phyloP scores from a whole-genome alignment of 2,888 invertebrate species.

The Apodemia zela region DNA sequence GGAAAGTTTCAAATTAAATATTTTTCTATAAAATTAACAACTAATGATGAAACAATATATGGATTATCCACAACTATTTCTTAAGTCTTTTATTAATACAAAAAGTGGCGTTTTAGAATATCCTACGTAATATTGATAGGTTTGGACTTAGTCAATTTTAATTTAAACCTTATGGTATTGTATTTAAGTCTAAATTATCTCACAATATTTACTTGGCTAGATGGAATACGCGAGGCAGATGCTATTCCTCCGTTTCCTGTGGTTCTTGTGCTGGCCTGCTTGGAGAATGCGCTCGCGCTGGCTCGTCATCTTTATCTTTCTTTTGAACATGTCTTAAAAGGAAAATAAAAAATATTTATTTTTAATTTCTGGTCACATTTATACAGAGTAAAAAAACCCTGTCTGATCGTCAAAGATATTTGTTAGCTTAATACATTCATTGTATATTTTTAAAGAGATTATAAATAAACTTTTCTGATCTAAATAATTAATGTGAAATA shows the following conservation, averaged over 20 bases:
- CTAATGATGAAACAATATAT: not conserved
- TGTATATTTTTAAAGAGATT: no score
- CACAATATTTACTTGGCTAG: conserved; percentile 10
- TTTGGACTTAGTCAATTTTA: not conserved
- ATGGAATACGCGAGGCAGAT: not conserved
- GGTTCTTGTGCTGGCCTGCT: conserved; percentile 35
- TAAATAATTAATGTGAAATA: no score
- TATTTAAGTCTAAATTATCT: conserved; percentile 4
- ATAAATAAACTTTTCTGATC: no score
- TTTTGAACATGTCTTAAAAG: conserved; percentile 50
- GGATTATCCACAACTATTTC: not conserved
- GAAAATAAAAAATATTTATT: conserved; percentile 12
- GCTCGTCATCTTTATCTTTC: conserved; percentile 44
- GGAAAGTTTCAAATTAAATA: not conserved
- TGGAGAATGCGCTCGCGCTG: conserved; percentile 59
- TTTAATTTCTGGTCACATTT: no score
- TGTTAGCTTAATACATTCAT: no score
- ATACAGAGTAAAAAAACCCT: conserved; percentile 30
- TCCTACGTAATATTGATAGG: not conserved
- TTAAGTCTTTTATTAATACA: not conserved
- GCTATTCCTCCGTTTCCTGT: conserved; percentile 23
- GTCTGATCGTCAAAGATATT: conserved; percentile 26
- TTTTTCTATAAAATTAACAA: not conserved
- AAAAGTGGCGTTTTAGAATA: not conserved
- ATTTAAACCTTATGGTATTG: conserved; percentile 5